Percentiles rank a stretch among this genome's conserved stretches.
Conservation (phyloP, 2,113 vertebrate species). For the Monarcha castaneiventris region DNA sequence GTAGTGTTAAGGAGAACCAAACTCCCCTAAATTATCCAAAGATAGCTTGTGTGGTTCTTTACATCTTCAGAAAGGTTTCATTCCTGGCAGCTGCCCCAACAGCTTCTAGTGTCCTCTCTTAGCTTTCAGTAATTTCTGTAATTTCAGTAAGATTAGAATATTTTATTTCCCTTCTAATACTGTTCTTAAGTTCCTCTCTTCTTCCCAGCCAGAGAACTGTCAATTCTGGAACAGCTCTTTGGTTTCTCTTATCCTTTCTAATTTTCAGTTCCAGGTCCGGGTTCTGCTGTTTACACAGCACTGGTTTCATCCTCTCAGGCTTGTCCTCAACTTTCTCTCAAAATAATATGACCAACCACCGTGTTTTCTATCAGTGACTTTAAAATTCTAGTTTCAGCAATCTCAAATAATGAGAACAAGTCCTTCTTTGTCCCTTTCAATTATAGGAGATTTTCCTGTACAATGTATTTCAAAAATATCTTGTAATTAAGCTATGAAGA, state of each 20-base stretch:
- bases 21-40: neutral
- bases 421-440: neutral
- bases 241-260: neutral
- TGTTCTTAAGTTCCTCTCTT: neutral
- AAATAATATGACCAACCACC: neutral
- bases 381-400: neutral
- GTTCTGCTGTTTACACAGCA: neutral
- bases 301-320: neutral
- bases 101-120: neutral
- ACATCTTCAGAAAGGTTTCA: neutral
- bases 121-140: neutral
- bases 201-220: neutral
- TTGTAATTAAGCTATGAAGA: neutral
- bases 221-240: neutral
- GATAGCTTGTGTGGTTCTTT: neutral
- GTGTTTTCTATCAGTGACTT: neutral
- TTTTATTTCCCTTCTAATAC: neutral
- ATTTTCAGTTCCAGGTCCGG: neutral
- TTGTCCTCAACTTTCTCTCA: neutral
- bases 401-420: neutral
- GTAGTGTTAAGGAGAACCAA: neutral
- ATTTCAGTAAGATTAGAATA: neutral
- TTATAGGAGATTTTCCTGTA: neutral
- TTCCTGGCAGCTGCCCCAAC: neutral
- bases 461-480: neutral